A percentile compares a stretch with the other conserved stretches of the same genome.
phyloP scores from a whole-genome alignment of 1,140 invertebrate species.

The Drosophila nebulosa region DNA sequence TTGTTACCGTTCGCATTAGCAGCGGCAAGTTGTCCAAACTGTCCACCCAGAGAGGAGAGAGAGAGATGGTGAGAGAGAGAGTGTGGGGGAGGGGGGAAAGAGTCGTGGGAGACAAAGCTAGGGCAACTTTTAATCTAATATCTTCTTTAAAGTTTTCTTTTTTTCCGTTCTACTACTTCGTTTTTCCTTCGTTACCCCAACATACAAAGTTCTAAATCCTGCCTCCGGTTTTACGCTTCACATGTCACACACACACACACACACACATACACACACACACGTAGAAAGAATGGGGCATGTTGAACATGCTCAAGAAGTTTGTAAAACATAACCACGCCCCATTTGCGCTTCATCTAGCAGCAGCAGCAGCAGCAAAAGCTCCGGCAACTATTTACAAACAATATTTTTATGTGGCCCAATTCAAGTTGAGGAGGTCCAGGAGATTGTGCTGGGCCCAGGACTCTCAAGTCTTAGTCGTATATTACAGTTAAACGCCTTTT shows the following conservation, averaged over 20 bases:
- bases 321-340: slow-evolving; percentile 72
- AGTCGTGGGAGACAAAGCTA: slow-evolving; percentile 22
- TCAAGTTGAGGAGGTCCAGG: not conserved
- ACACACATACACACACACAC: slow-evolving; percentile 13
- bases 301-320: slow-evolving; percentile 76
- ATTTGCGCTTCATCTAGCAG: slow-evolving; percentile 62
- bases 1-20: slow-evolving; percentile 26
- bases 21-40: slow-evolving; percentile 69
- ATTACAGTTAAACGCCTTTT: slow-evolving; percentile 68
- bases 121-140: slow-evolving; percentile 76
- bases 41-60: slow-evolving; percentile 42
- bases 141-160: slow-evolving; percentile 58
- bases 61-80: too few relatives aligned
- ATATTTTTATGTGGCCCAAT: slow-evolving; percentile 48
- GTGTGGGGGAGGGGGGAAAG: too few relatives aligned
- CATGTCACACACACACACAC: slow-evolving; percentile 67
- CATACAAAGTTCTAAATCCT: slow-evolving; percentile 76
- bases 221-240: slow-evolving; percentile 75
- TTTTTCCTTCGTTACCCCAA: slow-evolving; percentile 45
- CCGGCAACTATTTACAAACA: slow-evolving; percentile 71
- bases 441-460: not conserved
- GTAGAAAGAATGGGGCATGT: slow-evolving; percentile 48
- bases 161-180: slow-evolving; percentile 38
- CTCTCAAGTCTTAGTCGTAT: slow-evolving; percentile 39
- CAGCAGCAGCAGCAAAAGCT: slow-evolving; percentile 14